Evolutionary conservation across 2,888 invertebrate species (phyloP).

Genomic region (Ctenicera cuprea): DNA sequence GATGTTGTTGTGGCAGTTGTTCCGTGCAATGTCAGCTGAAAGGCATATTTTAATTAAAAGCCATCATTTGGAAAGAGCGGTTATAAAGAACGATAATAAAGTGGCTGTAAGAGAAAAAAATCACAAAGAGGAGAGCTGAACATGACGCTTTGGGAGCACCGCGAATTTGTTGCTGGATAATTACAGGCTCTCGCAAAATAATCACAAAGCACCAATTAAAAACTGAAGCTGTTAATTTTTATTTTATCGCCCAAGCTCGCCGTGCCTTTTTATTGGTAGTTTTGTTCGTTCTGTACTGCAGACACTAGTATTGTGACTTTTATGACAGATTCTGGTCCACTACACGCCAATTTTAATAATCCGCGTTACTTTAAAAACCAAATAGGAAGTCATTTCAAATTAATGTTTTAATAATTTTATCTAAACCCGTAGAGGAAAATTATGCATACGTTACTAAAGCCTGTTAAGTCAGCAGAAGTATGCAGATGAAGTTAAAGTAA

Average conservation of each 20-base stretch:
- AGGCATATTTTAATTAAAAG: slow-evolving; percentile 42
- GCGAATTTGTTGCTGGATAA: slow-evolving; percentile 42
- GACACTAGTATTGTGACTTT: background rate
- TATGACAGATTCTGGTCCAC: background rate
- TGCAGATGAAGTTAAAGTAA: background rate
- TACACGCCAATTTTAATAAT: background rate
- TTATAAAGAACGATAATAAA: slow-evolving; percentile 36
- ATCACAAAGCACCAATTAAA: slow-evolving; percentile 45
- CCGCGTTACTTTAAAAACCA: background rate
- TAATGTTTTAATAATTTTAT: too few relatives aligned
- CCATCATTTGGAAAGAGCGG: slow-evolving; percentile 35
- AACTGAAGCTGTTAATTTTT: slow-evolving; percentile 41
- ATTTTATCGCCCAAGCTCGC: slow-evolving; percentile 28
- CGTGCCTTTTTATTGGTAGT: slow-evolving; percentile 8
- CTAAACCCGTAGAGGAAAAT: too few relatives aligned
- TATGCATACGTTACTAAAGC: too few relatives aligned
- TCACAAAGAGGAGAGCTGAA: slow-evolving; percentile 43
- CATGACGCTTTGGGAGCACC: slow-evolving; percentile 36
- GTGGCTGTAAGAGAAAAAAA: slow-evolving; percentile 32
- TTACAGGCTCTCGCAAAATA: slow-evolving; percentile 42
- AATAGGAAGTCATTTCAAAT: background rate
- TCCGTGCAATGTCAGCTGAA: slow-evolving; percentile 30
- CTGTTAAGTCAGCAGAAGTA: background rate
- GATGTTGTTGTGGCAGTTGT: slow-evolving; percentile 22
- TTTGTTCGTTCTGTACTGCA: background rate